These are phyloP conservation scores for Mirounga angustirostris DNA, from an alignment of 2,113 vertebrate species.

Conservation along the genomic window DNA sequence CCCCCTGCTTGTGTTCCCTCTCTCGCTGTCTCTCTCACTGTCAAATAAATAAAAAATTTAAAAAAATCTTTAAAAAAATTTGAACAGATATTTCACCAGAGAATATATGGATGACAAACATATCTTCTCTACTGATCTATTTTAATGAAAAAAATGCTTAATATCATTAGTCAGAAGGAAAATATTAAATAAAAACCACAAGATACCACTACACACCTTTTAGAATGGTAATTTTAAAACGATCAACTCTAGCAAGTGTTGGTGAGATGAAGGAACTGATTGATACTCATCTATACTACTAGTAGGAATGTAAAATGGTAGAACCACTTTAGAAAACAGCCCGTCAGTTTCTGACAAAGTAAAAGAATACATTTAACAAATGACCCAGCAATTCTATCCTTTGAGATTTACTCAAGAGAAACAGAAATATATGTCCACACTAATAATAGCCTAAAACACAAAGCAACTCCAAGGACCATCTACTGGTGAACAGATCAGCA, in stretches of 20 bases:
- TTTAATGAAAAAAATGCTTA: background rate
- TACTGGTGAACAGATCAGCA: background rate
- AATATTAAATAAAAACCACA: background rate
- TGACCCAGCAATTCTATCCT: background rate
- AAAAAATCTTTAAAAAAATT: too few species aligned
- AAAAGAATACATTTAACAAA: conserved; percentile 36
- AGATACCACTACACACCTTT: background rate
- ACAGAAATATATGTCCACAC: background rate
- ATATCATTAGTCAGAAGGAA: background rate
- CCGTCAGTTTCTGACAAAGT: background rate
- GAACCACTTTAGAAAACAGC: background rate
- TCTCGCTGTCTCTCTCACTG: too few species aligned
- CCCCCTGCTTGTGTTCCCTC: too few species aligned
- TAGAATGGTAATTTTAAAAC: background rate
- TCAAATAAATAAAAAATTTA: too few species aligned
- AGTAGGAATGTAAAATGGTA: conserved; percentile 7
- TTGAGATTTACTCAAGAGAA: background rate
- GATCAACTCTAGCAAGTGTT: background rate
- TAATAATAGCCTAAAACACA: background rate
- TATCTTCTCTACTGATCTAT: background rate
- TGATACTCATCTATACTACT: background rate
- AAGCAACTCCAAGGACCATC: background rate
- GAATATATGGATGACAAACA: background rate
- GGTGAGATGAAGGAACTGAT: background rate
- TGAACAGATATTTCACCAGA: background rate